Evolutionary conservation across 2,797 vertebrate genomes (phyloP).

Genomic region (Caiman crocodilus): DNA sequence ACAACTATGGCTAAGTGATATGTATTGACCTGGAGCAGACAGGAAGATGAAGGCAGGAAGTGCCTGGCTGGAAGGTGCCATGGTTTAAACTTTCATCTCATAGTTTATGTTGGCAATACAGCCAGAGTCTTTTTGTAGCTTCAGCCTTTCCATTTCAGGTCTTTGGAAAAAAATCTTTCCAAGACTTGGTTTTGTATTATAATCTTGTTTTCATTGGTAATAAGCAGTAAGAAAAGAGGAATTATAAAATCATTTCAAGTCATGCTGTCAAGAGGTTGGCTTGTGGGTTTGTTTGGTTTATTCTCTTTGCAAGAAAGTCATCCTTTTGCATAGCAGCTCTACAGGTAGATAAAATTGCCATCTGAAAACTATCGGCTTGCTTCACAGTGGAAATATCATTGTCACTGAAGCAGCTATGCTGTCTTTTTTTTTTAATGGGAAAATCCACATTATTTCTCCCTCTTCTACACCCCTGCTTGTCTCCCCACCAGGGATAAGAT

Average conservation of each 20-base stretch:
- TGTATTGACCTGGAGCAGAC: constrained; percentile 46
- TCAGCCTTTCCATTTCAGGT: constrained; percentile 60
- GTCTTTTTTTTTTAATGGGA: constrained; percentile 8
- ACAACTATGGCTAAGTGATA: constrained; percentile 59
- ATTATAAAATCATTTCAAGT: constrained; percentile 19
- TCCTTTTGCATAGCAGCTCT: background rate
- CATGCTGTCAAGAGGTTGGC: background rate
- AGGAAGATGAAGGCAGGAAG: constrained; percentile 70
- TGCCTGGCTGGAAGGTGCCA: constrained; percentile 73
- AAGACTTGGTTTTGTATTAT: constrained; percentile 44
- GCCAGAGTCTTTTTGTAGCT: constrained; percentile 63
- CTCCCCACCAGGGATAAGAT: too few relatives aligned
- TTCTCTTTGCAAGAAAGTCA: background rate
- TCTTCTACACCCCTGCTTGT: background rate
- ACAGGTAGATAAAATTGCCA: background rate
- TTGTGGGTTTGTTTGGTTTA: background rate
- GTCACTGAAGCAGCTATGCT: background rate
- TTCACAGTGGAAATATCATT: background rate
- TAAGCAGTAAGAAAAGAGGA: constrained; percentile 4
- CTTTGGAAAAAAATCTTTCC: constrained; percentile 70
- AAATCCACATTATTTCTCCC: background rate
- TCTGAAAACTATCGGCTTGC: constrained; percentile 16
- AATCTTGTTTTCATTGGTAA: constrained; percentile 22
- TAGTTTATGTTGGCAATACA: constrained; percentile 72
- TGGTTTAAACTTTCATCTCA: constrained; percentile 66